phyloP scores from a whole-genome alignment of 2,797 vertebrate genomes.

The Cirrhinus molitorella region DNA sequence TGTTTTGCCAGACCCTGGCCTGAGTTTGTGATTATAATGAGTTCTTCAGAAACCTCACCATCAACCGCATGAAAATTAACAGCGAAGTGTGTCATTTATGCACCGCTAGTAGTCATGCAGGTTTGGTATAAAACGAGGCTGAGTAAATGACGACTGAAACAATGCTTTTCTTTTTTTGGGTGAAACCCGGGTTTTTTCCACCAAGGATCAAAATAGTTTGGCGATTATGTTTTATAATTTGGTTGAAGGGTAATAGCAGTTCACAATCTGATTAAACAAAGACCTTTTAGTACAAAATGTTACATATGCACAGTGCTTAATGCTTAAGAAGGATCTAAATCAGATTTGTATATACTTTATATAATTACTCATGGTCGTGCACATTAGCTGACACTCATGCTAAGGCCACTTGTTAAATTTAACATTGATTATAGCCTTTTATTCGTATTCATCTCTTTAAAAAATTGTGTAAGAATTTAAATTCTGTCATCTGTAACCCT shows the following conservation, averaged over 20 bases:
- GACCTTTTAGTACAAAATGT: conserved; percentile 6
- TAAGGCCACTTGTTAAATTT: background rate
- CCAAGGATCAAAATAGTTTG: background rate
- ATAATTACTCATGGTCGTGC: background rate
- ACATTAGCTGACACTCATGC: background rate
- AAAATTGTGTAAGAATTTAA: background rate
- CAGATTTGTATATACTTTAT: background rate
- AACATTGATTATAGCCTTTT: background rate
- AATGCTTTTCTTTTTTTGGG: background rate
- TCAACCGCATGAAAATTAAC: conserved; percentile 23
- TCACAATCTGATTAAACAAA: conserved; percentile 16
- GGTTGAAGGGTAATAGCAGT: background rate
- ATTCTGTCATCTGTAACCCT: background rate
- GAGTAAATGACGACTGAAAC: background rate
- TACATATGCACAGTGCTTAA: conserved; percentile 5
- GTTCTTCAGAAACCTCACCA: conserved; percentile 41
- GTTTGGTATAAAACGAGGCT: background rate
- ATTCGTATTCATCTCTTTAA: background rate
- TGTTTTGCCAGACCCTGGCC: conserved; percentile 25
- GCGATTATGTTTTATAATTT: conserved; percentile 3
- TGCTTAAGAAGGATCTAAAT: background rate
- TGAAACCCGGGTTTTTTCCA: background rate
- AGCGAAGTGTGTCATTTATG: background rate
- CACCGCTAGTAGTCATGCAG: conserved; percentile 8
- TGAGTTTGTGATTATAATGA: conserved; percentile 50